Conservation (phyloP, 2,888 invertebrate species). For the Diarsia mendica region DNA sequence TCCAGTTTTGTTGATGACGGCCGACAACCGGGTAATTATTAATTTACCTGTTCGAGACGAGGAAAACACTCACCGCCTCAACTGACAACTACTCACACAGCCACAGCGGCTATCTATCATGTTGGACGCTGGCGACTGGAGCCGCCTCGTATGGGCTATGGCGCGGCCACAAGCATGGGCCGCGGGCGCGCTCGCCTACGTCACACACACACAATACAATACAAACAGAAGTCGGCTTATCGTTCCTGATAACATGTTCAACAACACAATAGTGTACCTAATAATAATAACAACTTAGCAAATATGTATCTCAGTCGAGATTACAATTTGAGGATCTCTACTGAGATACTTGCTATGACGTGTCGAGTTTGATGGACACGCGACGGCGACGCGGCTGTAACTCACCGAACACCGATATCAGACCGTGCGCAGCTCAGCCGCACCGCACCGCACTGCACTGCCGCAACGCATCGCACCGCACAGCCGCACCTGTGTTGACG, state of each 20-base stretch:
- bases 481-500: too few species aligned
- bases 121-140: neutral
- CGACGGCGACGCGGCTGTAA: constrained; percentile 12
- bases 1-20: constrained; percentile 40
- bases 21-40: constrained; percentile 8
- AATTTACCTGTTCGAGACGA: constrained; percentile 42
- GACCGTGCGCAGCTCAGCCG: neutral
- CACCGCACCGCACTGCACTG: neutral
- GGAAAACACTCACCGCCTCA: constrained; percentile 33
- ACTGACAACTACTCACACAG: neutral
- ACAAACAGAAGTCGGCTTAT: constrained; percentile 32
- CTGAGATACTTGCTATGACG: neutral
- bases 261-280: constrained; percentile 27
- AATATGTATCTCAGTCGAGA: constrained; percentile 18
- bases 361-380: constrained; percentile 3
- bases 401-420: constrained; percentile 1
- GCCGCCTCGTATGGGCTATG: neutral
- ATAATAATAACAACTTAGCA: constrained; percentile 26
- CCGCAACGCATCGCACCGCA: neutral
- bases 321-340: neutral
- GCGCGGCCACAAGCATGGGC: neutral
- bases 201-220: neutral
- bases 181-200: neutral
- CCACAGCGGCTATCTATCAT: neutral
- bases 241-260: constrained; percentile 23